Conservation (phyloP, 2,113 vertebrate genomes). For the Galemys pyrenaicus region DNA sequence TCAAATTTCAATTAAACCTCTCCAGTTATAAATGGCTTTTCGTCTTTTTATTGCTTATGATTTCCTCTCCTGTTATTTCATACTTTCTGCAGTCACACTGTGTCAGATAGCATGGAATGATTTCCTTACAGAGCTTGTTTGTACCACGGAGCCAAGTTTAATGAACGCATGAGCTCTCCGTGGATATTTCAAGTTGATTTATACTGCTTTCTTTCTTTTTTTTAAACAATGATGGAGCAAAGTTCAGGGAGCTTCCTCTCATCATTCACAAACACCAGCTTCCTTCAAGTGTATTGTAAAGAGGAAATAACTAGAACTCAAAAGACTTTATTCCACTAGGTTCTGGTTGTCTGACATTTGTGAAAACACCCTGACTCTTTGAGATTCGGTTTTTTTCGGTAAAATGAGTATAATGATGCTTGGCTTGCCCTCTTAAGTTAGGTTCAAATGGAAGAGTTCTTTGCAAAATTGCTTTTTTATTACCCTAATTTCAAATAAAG, state of each 20-base stretch:
- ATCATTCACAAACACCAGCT: neutral
- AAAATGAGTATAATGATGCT: neutral
- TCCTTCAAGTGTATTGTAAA: neutral
- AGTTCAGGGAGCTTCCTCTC: slow-evolving; percentile 39
- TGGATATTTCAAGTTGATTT: slow-evolving; percentile 31
- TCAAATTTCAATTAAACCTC: neutral
- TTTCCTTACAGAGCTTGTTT: neutral
- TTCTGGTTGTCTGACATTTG: neutral
- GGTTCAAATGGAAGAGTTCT: neutral
- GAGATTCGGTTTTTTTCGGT: neutral
- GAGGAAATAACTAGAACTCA: neutral
- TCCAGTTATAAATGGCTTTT: neutral
- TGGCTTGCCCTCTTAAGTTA: neutral
- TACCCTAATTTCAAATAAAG: neutral
- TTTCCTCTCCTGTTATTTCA: neutral
- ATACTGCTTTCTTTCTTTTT: neutral
- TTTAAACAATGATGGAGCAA: neutral
- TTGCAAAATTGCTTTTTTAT: neutral
- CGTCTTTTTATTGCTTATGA: neutral
- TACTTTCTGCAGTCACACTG: neutral
- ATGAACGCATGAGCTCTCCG: neutral
- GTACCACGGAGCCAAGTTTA: neutral
- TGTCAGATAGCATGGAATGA: neutral
- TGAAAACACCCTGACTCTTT: neutral
- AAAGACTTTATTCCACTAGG: neutral